Percentiles rank a stretch among this genome's conserved stretches.
phyloP scores from a whole-genome alignment of 2,888 invertebrate species.

The Copidosoma aretas region DNA sequence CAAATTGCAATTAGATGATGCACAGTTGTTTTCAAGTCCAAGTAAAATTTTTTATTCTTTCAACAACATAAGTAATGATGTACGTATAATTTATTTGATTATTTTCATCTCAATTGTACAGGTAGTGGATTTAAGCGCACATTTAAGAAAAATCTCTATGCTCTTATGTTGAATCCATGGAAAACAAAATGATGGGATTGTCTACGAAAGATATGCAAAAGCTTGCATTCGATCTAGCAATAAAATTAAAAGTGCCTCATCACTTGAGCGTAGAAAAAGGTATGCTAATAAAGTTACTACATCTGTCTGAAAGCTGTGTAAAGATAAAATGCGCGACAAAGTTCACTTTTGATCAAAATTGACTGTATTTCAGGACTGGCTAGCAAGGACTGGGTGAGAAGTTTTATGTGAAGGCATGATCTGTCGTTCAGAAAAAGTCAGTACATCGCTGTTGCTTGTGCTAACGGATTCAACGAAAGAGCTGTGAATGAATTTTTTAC shows the following conservation, averaged over 20 bases:
- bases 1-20: too few relatives aligned
- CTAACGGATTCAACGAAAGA: not conserved
- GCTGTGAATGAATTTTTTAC: not conserved
- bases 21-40: too few relatives aligned
- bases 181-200: not conserved
- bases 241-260: slow-evolving; percentile 1
- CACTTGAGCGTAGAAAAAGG: not conserved
- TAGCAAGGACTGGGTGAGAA: not conserved
- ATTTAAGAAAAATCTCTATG: too few relatives aligned
- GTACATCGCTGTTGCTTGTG: not conserved
- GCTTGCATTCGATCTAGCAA: not conserved
- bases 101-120: too few relatives aligned
- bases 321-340: too few relatives aligned
- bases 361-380: not conserved
- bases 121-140: too few relatives aligned
- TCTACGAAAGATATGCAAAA: not conserved
- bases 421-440: not conserved
- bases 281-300: not conserved
- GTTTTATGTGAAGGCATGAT: not conserved
- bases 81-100: too few relatives aligned
- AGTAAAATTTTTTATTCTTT: too few relatives aligned
- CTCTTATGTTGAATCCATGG: too few relatives aligned
- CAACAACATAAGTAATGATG: slow-evolving; percentile 2
- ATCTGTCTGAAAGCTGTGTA: too few relatives aligned
- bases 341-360: too few relatives aligned